Conservation (phyloP, 2,888 invertebrate species). For the Endomychus coccineus region DNA sequence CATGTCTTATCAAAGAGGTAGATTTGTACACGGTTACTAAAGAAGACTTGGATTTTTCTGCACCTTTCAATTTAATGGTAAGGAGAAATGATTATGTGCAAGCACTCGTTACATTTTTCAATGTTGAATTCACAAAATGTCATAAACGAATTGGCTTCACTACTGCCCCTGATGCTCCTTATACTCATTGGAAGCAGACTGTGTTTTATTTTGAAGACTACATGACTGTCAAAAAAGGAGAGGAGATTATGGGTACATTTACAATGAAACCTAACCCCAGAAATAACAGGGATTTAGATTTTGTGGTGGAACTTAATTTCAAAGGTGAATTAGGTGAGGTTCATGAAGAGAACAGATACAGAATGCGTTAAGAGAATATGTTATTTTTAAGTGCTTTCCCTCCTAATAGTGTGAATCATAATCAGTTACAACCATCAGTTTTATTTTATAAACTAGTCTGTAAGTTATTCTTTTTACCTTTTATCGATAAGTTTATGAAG, state of each 20-base stretch:
- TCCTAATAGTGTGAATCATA: background rate
- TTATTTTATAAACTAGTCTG: slow-evolving; percentile 3
- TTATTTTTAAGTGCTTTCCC: background rate
- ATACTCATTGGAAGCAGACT: slow-evolving; percentile 99
- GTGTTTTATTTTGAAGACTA: slow-evolving; percentile 98
- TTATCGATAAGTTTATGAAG: background rate
- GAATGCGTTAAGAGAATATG: slow-evolving; percentile 70
- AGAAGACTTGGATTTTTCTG: slow-evolving; percentile 84
- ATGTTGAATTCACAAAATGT: slow-evolving; percentile 98
- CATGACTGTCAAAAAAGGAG: slow-evolving; percentile 92
- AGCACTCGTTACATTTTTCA: slow-evolving; percentile 97
- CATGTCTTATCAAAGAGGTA: slow-evolving; percentile 92
- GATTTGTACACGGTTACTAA: slow-evolving; percentile 98
- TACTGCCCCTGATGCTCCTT: slow-evolving; percentile 94
- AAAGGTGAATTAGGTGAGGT: slow-evolving; percentile 82
- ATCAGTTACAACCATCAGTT: background rate
- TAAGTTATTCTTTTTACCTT: background rate
- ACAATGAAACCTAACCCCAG: slow-evolving; percentile 92
- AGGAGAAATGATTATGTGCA: slow-evolving; percentile 94
- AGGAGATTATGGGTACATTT: slow-evolving; percentile 88
- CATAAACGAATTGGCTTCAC: slow-evolving; percentile 98
- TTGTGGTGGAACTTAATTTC: slow-evolving; percentile 87
- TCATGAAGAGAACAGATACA: slow-evolving; percentile 76
- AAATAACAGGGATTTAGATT: slow-evolving; percentile 96
- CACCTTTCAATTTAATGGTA: slow-evolving; percentile 71